Percentiles rank a stretch among this genome's conserved stretches.
phyloP scores from a whole-genome alignment of 2,888 invertebrate species.

The Leptarthrus brevirostris region DNA sequence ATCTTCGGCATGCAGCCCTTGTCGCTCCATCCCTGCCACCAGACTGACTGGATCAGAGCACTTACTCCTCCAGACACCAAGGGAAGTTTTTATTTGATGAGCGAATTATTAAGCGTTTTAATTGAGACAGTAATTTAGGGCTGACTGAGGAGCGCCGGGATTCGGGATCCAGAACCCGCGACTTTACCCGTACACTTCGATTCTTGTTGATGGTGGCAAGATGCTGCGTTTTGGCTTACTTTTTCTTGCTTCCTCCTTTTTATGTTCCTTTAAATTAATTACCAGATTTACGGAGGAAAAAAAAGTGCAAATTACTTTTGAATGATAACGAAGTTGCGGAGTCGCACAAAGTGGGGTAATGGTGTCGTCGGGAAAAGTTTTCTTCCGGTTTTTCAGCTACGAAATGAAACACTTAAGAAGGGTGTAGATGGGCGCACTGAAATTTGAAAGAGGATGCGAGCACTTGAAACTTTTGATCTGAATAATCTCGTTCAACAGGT shows the following conservation, averaged over 20 bases:
- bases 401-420: conserved; percentile 6
- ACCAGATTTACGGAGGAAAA: conserved; percentile 21
- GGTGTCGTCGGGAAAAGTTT: conserved; percentile 36
- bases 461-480: conserved; percentile 28
- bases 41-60: neutral
- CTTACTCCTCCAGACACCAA: neutral
- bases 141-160: neutral
- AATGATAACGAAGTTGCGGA: conserved; percentile 41
- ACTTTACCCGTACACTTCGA: neutral
- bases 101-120: conserved; percentile 46
- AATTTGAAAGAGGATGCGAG: conserved; percentile 9
- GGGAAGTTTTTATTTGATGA: conserved; percentile 48
- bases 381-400: conserved; percentile 9
- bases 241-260: conserved; percentile 10
- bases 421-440: neutral
- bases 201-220: conserved; percentile 19
- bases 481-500: conserved; percentile 33
- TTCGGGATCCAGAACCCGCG: too few relatives aligned
- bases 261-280: conserved; percentile 44
- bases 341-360: conserved; percentile 32
- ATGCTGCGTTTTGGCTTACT: neutral
- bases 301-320: conserved; percentile 44
- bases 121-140: conserved; percentile 44
- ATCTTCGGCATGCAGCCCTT: conserved; percentile 9
- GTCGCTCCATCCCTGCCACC: neutral